Evolutionary conservation across 2,888 invertebrate genomes (phyloP), one percentile per base, ranked within the genome.

Genomic region (Acleris sparsana): DNA sequence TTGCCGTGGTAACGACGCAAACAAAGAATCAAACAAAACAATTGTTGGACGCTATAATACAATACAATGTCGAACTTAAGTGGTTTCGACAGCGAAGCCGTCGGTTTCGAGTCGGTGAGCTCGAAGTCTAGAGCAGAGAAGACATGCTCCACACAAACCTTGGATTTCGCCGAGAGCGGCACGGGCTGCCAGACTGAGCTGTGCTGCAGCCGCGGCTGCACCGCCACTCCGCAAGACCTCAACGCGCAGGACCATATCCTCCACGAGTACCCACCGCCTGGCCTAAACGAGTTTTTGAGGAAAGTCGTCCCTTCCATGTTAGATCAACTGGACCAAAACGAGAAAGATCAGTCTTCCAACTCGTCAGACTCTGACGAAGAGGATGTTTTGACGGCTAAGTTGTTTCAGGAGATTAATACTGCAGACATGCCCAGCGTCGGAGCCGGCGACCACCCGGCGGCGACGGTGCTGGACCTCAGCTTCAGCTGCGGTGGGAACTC

Each of bases 281-380:
- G 87, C 0, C 73, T 92, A 0, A 89, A 85, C 53, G 88, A 87
- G 46, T 92, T 92, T 69, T 75, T 92, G 0, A 77, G 82, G 5
- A 82, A 75, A 72, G 91, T 92, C 0, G 88, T 90, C 0, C 92
- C 92, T 0, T 72, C 77, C 0, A 80, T 92, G 83, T 64, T 92
- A 62, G 88, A 88, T 5, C 90, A 91, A 44, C 71, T 92, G 0
- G 84, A 88, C 46, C 80, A 85, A 43, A 81, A 75, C 20, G 85
- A 88, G 3, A 72, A 68, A 0, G 86, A 87, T 29, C 48, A 76
- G 1, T 39, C 73, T 0, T 78, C 78, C 63, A 77, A 82, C 17
- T 88, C 89, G 0, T 89, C 90, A 0, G 92, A 92, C 64, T 87
- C 88, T 0, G 92, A 92, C 0, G 89, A 88, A 2, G 92, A 90